Evolutionary conservation across 2,113 vertebrate genomes (phyloP).

Genomic region (Ascaphus truei): DNA sequence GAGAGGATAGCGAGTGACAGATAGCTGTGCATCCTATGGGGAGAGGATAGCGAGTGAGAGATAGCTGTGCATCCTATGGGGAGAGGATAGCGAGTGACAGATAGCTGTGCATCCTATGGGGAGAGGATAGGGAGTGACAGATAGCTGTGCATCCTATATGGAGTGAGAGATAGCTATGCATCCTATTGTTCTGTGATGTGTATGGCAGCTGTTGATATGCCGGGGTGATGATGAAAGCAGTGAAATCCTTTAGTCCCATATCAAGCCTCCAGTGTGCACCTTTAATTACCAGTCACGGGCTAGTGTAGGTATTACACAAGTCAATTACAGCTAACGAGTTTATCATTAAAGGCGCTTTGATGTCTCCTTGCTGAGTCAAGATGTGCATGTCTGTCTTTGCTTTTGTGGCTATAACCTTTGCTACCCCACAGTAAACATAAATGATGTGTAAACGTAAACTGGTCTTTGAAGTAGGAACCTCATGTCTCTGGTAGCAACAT

Average conservation of each 20-base stretch:
- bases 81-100: neutral
- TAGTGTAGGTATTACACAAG: neutral
- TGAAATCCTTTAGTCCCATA: slow-evolving; percentile 5
- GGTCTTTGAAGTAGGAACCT: no score
- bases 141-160: neutral
- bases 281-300: slow-evolving; percentile 23
- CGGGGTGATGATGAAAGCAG: slow-evolving; percentile 3
- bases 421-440: no score
- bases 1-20: no score
- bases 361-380: neutral
- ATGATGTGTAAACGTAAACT: no score
- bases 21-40: no score
- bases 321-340: slow-evolving; percentile 26
- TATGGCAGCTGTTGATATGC: slow-evolving; percentile 3
- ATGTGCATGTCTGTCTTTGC: neutral
- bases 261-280: neutral
- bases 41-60: no score
- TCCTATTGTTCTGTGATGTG: neutral
- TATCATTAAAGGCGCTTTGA: slow-evolving; percentile 12
- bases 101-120: neutral
- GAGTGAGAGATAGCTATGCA: neutral
- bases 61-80: neutral
- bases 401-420: neutral
- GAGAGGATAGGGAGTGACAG: neutral
- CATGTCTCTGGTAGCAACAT: no score